phyloP scores from a whole-genome alignment of 2,888 invertebrate genomes.

The Platypus cylindrus region DNA sequence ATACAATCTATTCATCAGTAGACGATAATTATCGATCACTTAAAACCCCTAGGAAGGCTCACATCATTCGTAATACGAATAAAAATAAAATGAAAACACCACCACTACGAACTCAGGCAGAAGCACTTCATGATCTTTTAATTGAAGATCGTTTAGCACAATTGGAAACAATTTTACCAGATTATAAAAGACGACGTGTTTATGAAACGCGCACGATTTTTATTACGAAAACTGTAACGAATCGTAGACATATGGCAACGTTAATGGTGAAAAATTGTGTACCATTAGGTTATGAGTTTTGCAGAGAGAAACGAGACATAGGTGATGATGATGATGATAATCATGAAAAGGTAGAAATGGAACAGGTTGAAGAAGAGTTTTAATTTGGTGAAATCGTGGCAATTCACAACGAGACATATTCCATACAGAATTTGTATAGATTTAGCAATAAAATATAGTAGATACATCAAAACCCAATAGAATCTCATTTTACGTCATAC shows the following conservation, averaged over 20 bases:
- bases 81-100: too few relatives aligned
- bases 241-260: constrained; percentile 29
- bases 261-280: constrained; percentile 32
- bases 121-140: constrained; percentile 26
- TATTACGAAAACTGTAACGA: constrained; percentile 29
- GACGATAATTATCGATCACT: too few relatives aligned
- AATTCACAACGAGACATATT: not conserved
- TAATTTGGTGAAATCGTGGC: constrained; percentile 15
- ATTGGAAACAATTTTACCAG: constrained; percentile 30
- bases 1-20: too few relatives aligned
- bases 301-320: constrained; percentile 23
- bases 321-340: constrained; percentile 21
- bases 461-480: too few relatives aligned
- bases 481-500: too few relatives aligned
- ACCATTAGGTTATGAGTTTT: constrained; percentile 29
- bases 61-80: too few relatives aligned
- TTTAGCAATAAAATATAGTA: too few relatives aligned
- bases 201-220: constrained; percentile 32
- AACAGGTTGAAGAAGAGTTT: constrained; percentile 15
- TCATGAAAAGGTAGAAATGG: constrained; percentile 17
- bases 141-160: constrained; percentile 33
- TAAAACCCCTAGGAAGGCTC: too few relatives aligned
- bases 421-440: too few relatives aligned
- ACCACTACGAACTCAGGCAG: constrained; percentile 17
- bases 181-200: constrained; percentile 28